Evolutionary conservation across 2,888 invertebrate species (phyloP).

Genomic region (Ctenicera cuprea): DNA sequence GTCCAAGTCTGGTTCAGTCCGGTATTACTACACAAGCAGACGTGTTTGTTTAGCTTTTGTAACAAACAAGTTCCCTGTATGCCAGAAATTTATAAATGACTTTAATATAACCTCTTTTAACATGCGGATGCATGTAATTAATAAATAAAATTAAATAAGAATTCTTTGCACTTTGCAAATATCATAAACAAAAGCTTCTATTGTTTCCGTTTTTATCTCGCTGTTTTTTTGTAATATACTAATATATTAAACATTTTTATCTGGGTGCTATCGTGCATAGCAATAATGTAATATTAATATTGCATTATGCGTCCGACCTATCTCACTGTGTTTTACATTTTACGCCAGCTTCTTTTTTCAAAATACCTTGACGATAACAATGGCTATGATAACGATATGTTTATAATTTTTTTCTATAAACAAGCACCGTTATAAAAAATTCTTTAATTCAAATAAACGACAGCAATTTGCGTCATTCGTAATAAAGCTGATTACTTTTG

Average conservation of each 20-base stretch:
- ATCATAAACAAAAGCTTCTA: constrained; percentile 22
- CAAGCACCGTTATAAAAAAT: neutral
- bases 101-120: constrained; percentile 14
- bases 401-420: neutral
- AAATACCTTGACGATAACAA: constrained; percentile 26
- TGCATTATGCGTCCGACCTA: constrained; percentile 42
- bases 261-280: constrained; percentile 24
- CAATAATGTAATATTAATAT: constrained; percentile 21
- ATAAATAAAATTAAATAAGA: constrained; percentile 34
- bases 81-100: constrained; percentile 15
- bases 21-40: constrained; percentile 31
- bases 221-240: neutral
- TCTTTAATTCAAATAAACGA: neutral
- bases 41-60: constrained; percentile 36
- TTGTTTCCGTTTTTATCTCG: constrained; percentile 12
- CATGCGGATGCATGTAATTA: constrained; percentile 21
- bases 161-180: constrained; percentile 27
- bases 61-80: constrained; percentile 33
- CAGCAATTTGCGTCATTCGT: neutral
- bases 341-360: constrained; percentile 8
- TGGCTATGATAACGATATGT: neutral
- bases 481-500: neutral
- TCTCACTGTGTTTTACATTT: constrained; percentile 46
- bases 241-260: constrained; percentile 28
- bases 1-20: constrained; percentile 45